Percentiles rank a stretch among this genome's conserved stretches.
These are phyloP conservation scores for fruit fly (Drosophila melanogaster) DNA, from an alignment of 1,140 invertebrate species.

Conservation along the genomic window Release_6_plus_ISO1_MT NC_004354.4:8438501-8439000, in stretches of 20 bases:
- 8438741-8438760: background rate
- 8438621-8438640: background rate
- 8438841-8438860: conserved; percentile 1
- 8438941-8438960: conserved; percentile 35
- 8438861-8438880: conserved; percentile 30
- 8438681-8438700: background rate
- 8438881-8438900: conserved; percentile 46
- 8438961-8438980: conserved; percentile 1
- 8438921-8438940: conserved; percentile 36
- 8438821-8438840: background rate
- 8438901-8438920: conserved; percentile 25
- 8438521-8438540: conserved; percentile 8
- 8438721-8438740: background rate
- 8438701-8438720: too few relatives aligned
- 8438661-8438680: background rate
- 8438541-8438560: background rate
- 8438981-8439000: background rate
- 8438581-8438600: too few relatives aligned
- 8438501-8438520: background rate
- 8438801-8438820: background rate
- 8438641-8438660: background rate
- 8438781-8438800: conserved; percentile 2
- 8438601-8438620: too few relatives aligned
- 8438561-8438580: background rate
- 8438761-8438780: background rate